phyloP scores from a whole-genome alignment of 2,888 invertebrate species.

The Lasius fuliginosus region DNA sequence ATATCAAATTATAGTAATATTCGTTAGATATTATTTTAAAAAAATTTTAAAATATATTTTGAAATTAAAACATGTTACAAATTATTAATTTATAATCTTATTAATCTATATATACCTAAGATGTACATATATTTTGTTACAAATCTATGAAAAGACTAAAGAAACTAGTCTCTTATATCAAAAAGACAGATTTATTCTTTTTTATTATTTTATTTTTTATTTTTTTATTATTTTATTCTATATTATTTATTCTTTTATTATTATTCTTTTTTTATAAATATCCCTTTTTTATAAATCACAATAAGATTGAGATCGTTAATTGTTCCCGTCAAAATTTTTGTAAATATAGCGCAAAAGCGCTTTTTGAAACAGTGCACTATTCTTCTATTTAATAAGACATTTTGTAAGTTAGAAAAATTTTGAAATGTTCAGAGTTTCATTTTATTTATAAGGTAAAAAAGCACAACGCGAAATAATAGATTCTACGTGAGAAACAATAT shows the following conservation, averaged over 20 bases:
- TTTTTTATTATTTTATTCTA: too few species aligned
- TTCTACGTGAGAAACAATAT: background rate
- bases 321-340: conserved; percentile 6
- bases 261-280: background rate
- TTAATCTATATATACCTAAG: background rate
- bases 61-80: background rate
- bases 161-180: background rate
- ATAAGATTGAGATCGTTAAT: conserved; percentile 20
- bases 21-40: background rate
- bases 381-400: background rate
- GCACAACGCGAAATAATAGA: background rate
- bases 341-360: background rate
- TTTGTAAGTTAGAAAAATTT: background rate
- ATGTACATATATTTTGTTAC: background rate
- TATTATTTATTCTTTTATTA: too few species aligned
- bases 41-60: background rate
- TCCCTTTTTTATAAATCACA: background rate
- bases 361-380: background rate
- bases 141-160: background rate
- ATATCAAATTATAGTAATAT: background rate
- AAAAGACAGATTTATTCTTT: background rate
- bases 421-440: background rate
- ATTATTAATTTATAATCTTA: background rate
- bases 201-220: too few species aligned
- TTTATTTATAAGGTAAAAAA: background rate